phyloP scores from a whole-genome alignment of 2,797 vertebrate species.

The Sebastes nivosus region DNA sequence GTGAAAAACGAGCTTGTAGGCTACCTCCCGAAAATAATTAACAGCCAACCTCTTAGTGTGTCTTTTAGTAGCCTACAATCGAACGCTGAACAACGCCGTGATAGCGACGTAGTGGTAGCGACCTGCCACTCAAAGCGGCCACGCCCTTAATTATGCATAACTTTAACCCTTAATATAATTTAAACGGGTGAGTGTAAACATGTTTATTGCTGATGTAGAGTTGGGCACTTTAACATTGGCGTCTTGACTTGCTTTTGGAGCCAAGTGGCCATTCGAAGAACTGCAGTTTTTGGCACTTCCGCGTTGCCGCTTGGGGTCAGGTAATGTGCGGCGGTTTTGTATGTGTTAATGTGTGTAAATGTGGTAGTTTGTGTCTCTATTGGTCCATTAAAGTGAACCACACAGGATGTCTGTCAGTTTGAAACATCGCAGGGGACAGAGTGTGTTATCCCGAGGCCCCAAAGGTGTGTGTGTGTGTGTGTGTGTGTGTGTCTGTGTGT shows the following conservation, averaged over 20 bases:
- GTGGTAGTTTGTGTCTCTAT: slow-evolving; percentile 57
- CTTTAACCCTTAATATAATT: background rate
- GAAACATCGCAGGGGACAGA: slow-evolving; percentile 66
- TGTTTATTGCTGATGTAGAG: background rate
- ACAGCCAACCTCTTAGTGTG: background rate
- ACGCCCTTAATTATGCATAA: background rate
- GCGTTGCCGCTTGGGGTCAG: background rate
- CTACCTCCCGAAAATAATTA: background rate
- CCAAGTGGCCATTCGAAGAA: no score
- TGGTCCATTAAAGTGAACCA: slow-evolving; percentile 67
- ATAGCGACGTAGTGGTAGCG: no score
- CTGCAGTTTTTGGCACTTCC: background rate
- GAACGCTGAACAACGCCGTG: no score
- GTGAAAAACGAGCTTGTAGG: accelerated
- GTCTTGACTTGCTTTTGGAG: background rate
- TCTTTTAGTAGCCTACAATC: background rate
- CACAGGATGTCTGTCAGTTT: slow-evolving; percentile 64
- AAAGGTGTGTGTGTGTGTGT: slow-evolving; percentile 27
- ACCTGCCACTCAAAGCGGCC: no score
- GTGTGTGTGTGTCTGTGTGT: background rate
- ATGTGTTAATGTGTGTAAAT: slow-evolving; percentile 47
- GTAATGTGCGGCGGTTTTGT: background rate
- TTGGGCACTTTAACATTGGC: accelerated
- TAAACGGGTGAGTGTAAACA: background rate
- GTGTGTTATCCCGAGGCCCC: slow-evolving; percentile 57